Evolutionary conservation across 1,140 invertebrate genomes (phyloP).

Genomic region (Colletes gigas): DNA sequence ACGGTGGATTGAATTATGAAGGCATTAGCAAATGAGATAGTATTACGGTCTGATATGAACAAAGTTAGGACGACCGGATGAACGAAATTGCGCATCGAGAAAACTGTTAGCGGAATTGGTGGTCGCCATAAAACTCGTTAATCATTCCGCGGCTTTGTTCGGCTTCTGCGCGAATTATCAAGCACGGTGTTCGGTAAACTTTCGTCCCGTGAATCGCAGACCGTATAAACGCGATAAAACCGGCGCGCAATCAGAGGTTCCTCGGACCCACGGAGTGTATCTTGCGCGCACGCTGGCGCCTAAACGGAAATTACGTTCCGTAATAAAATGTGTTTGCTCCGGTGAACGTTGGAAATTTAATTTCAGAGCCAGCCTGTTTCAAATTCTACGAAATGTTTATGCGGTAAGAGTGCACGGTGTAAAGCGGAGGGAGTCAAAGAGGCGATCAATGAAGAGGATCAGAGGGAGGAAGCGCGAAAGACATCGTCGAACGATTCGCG

Average conservation of each 20-base stretch:
- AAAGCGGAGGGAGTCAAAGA: too few relatives aligned
- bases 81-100: conserved; percentile 29
- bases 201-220: not conserved
- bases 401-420: too few relatives aligned
- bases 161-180: conserved; percentile 24
- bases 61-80: conserved; percentile 37
- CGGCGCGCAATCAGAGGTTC: not conserved
- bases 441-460: too few relatives aligned
- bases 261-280: not conserved
- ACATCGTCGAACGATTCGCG: too few relatives aligned
- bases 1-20: conserved; percentile 53
- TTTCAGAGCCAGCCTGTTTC: too few relatives aligned
- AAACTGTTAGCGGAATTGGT: conserved; percentile 46
- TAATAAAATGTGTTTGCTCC: not conserved
- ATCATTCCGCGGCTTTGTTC: conserved; percentile 18
- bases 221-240: not conserved
- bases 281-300: not conserved
- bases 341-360: too few relatives aligned
- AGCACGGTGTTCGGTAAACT: not conserved
- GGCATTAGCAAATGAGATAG: conserved; percentile 54
- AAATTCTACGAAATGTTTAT: too few relatives aligned
- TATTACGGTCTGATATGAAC: conserved; percentile 43
- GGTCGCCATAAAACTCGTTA: conserved; percentile 50
- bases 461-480: too few relatives aligned
- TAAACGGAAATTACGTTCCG: conserved; percentile 1